These are phyloP conservation scores for Drosophila ohnishii DNA, from an alignment of 1,140 invertebrate genomes.

Conservation along the genomic window DNA sequence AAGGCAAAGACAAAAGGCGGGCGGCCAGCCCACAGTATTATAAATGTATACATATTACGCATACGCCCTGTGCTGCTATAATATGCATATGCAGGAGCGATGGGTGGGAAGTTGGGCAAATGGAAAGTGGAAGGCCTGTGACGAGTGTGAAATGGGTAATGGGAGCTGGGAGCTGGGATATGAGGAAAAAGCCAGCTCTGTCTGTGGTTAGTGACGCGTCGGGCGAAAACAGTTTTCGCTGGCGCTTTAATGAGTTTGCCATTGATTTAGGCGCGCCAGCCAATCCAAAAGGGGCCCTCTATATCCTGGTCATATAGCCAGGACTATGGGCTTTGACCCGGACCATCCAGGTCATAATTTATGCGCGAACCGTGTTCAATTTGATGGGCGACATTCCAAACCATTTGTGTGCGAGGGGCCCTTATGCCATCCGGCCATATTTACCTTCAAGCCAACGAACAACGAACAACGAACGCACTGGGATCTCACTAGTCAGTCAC, in stretches of 20 bases:
- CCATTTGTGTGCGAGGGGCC: constrained; percentile 58
- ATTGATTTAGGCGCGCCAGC: constrained; percentile 69
- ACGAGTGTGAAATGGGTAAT: constrained; percentile 7
- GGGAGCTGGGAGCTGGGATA: background rate
- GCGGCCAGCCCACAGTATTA: constrained; percentile 43
- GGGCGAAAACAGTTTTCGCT: constrained; percentile 46
- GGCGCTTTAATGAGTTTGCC: constrained; percentile 75
- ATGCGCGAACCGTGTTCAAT: constrained; percentile 69
- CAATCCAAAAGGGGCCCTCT: constrained; percentile 24
- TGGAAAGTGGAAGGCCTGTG: background rate
- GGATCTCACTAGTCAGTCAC: constrained; percentile 21
- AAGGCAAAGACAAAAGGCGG: constrained; percentile 60
- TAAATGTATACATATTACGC: constrained; percentile 57
- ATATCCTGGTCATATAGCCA: constrained; percentile 8
- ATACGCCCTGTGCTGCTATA: constrained; percentile 68
- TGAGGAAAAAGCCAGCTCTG: constrained; percentile 19
- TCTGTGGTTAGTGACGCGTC: constrained; percentile 52
- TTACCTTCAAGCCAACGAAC: constrained; percentile 55
- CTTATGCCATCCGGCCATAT: constrained; percentile 52
- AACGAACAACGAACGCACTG: constrained; percentile 36
- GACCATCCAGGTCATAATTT: constrained; percentile 62
- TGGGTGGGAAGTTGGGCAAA: background rate
- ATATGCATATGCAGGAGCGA: constrained; percentile 69
- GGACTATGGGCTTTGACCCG: constrained; percentile 7
- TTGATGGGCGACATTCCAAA: constrained; percentile 70